Evolutionary conservation across 2,797 vertebrate genomes (phyloP), one percentile per base, ranked within the genome.

Genomic region (Smutsia temminckii): DNA sequence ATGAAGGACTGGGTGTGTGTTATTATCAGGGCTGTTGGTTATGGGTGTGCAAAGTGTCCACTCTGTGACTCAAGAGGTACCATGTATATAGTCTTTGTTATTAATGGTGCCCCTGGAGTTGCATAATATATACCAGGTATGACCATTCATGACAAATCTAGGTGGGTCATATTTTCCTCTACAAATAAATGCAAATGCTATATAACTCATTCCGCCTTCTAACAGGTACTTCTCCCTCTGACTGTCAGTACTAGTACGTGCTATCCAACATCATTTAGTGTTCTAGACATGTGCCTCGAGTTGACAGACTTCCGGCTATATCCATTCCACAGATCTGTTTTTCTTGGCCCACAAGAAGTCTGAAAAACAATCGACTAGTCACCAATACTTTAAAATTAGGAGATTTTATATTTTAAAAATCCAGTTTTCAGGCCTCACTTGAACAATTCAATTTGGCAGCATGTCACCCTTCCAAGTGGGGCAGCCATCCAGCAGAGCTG

Each of bases 341-440:
- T 86, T 20, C 27, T 69, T 83, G 10, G 37, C 32, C 34, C 27
- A 87, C 25, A 71, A 59, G 66, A 79, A 68, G 3, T 66, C 55
- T 21, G 42, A 53, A 71, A 55, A 64, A 83, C 46, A 83, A 32
- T 23, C 72, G 72, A 23, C 5, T 37, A 59, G 61, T 18, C 46
- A 27, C 40, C 32, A 79, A 11, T 21, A 8, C 37, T 55, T 74
- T 68, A 87, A 75, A 87, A 59, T 57, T 17, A 93, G 32, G 69
- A 69, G 29, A 86, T 29, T 87, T 61, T 71, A 32, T 46, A 42
- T 87, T 46, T 46, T 61, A 32, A 64, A 59, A 68, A 55, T 89
- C 17, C 46, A 80, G 32, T 63, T 90, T 64, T 46, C 2, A 37
- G 25, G 25, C 23, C 72, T 86, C 37, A 6, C 42, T 68, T 20